Base-by-base conservation (phyloP, 2,888 invertebrate genomes). In the Tryphoninae sp. region DNA sequence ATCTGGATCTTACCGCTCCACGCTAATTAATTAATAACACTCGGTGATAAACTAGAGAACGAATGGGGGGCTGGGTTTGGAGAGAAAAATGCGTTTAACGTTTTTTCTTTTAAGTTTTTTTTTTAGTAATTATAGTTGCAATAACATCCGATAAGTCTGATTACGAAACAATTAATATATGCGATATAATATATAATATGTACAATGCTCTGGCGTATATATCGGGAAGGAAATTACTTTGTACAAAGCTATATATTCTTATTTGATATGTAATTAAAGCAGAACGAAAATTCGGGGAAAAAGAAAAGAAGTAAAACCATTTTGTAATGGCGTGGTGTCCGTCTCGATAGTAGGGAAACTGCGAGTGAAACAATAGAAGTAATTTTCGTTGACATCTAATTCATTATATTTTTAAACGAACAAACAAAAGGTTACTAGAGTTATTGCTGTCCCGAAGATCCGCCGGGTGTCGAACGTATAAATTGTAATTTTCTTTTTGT, bases 61-160 rank as follows among this genome's bases (percentile, higher is more conserved):
- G 73, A 64, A 55, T 11, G n/a, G 49, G 49, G 40, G 75, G 53
- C 61, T 62, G 55, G 65, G 65, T 65, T 67, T 78, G 53, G 61
- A 69, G 42, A 64, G 61, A 40, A 62, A 58, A 74, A 75, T 69
- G 78, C 64, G 77, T 72, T 59, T 73, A 19, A 42, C 51, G 53
- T 22, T 71, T 73, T 73, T 55, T 74, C 68, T 55, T 61, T 16
- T 61, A 19, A 19, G 19, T 51, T 49, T 16, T 72, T 71, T 79
- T 82, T 75, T 78, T 58, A 64, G 68, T 76, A 59, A 82, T 73
- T 79, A 79, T 76, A 79, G 82, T 82, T 79, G 82, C 82, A 82
- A 82, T 82, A 79, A 82, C 82, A 76, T 82, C 82, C 76, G 76
- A 82, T 78, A 82, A 82, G 82, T 82, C 82, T 82, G 82, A 82